phyloP scores from a whole-genome alignment of 92 coral and sea anemone species.

The Montipora capitata region DNA sequence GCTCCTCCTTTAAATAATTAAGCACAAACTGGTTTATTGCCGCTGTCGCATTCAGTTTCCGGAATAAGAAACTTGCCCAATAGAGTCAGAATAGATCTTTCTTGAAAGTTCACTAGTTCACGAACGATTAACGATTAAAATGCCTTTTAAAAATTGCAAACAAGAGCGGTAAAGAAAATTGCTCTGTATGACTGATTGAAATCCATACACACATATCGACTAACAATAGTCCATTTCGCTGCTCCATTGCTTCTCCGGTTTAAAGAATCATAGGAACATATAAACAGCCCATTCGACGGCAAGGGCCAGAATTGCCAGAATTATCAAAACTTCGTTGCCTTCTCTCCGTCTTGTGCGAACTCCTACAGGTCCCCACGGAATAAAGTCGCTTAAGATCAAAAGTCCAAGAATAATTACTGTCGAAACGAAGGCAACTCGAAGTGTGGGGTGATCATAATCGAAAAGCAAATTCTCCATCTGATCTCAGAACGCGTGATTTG shows the following conservation, averaged over 20 bases:
- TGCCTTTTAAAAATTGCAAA: too few species aligned
- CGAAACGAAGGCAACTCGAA: slow-evolving; percentile 75
- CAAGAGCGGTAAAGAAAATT: too few species aligned
- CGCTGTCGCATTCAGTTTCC: too few species aligned
- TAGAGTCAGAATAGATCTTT: too few species aligned
- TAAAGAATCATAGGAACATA: slow-evolving; percentile 35
- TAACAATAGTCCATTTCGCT: too few species aligned
- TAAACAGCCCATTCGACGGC: slow-evolving; percentile 76
- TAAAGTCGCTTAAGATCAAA: slow-evolving; percentile 68
- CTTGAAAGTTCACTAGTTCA: too few species aligned
- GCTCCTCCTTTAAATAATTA: too few species aligned
- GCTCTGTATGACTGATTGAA: too few species aligned
- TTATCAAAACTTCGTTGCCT: slow-evolving; percentile 67
- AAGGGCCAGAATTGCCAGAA: slow-evolving; percentile 72
- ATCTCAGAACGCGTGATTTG: neutral
- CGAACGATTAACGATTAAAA: too few species aligned
- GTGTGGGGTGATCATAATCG: slow-evolving; percentile 78
- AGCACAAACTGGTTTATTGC: too few species aligned
- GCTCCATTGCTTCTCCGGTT: neutral
- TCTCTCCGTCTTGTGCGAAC: slow-evolving; percentile 66
- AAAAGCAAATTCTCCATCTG: slow-evolving; percentile 33
- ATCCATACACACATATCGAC: too few species aligned
- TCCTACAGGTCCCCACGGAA: slow-evolving; percentile 76
- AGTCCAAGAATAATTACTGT: slow-evolving; percentile 74
- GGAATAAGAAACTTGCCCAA: too few species aligned